Base-by-base conservation (phyloP, 1,140 invertebrate genomes). In the Fopius arisanus region DNA sequence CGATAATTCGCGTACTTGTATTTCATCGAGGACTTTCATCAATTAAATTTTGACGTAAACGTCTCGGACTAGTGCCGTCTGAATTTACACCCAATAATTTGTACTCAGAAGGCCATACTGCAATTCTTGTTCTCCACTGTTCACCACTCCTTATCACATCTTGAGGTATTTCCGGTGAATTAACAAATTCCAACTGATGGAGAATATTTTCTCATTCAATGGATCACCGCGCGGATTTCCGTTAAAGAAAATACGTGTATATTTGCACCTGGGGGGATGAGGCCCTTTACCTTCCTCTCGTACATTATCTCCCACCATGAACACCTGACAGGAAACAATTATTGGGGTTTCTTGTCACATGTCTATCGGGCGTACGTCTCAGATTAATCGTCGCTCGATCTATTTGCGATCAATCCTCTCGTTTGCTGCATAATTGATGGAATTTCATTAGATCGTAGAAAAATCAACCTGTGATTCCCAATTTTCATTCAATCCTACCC, bases 281-380 rank as follows among this genome's bases (percentile, higher is more conserved):
- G 51, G 23, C 41, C 23, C 48, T 21, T 54, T 54, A 54, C 48
- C 48, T 19, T 16, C 48, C 10, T 54, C 48, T 54, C 23, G 28
- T 63, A 4, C 66, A 12, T n/a, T 48, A 59, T 26, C 14, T 0
- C 4, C 2, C 19, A 26, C 14, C 23, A 59, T 59, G 7, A 3
- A 43, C 73, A 75, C 73, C 68, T 75, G 68, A 75, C 68, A 67
- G 68, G 68, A 75, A 67, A 71, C 21, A 41, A 71, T 67, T 43
- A 75, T 75, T 71, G 66, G 63, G 59, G 70, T 71, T 75, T 75
- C 31, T 28, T 51, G 69, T 75, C 73, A 75, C 73, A 75, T 16
- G 19, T 7, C 65, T 31, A 43, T 43, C 33, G 10, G 31, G 1
- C 16, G 37, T 37, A 19, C 19, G 14, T 37, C 33, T 10, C 7